Conservation (phyloP, 2,888 invertebrate genomes). For the Anoplius nigerrimus region DNA sequence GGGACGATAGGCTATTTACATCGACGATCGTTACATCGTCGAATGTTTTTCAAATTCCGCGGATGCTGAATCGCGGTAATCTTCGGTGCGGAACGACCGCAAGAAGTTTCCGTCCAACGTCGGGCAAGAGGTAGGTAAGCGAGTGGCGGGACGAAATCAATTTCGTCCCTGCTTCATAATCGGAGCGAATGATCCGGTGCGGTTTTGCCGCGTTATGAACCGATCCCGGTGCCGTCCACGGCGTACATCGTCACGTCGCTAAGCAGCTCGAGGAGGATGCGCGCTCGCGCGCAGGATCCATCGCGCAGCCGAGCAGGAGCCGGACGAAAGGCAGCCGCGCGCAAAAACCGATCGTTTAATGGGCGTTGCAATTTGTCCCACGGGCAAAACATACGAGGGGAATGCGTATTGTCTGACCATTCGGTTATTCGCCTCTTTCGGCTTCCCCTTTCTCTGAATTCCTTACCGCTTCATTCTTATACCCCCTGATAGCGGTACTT, state of each 20-base stretch:
- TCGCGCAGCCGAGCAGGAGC: slow-evolving; percentile 32
- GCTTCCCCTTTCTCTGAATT: slow-evolving; percentile 20
- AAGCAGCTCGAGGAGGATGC: slow-evolving; percentile 18
- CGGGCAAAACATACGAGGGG: slow-evolving; percentile 69
- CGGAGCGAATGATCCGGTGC: too few relatives aligned
- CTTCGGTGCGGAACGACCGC: too few relatives aligned
- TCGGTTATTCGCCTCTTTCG: slow-evolving; percentile 44
- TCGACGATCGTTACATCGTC: too few relatives aligned
- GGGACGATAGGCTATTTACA: too few relatives aligned
- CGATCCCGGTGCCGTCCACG: not conserved
- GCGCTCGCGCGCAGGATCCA: slow-evolving; percentile 19
- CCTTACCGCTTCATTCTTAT: too few relatives aligned
- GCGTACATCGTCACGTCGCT: slow-evolving; percentile 10
- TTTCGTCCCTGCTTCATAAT: not conserved
- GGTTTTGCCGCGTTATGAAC: slow-evolving; percentile 6
- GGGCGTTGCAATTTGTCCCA: slow-evolving; percentile 72
- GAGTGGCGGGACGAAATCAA: too few relatives aligned
- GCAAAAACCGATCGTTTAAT: slow-evolving; percentile 70
- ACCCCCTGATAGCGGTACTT: not conserved
- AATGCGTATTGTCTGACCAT: slow-evolving; percentile 70
- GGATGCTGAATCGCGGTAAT: too few relatives aligned
- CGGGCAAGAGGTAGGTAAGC: too few relatives aligned
- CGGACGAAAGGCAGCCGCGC: slow-evolving; percentile 51
- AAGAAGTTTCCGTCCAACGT: too few relatives aligned
- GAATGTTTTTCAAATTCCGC: too few relatives aligned